Conservation (phyloP, 2,888 invertebrate genomes). For the Arenicola marina region DNA sequence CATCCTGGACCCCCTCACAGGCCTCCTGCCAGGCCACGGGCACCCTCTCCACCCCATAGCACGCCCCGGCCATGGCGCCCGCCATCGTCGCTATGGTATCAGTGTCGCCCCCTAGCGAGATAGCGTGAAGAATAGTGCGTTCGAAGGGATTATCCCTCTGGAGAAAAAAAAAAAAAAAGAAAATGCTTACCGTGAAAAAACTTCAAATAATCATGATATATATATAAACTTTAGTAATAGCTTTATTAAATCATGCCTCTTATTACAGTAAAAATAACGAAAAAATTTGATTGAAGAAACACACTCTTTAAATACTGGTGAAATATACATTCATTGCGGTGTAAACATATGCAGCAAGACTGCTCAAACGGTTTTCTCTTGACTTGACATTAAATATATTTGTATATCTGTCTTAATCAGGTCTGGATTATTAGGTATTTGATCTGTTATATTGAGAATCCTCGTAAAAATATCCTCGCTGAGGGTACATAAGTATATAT, state of each 20-base stretch:
- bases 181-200: neutral
- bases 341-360: no score
- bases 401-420: no score
- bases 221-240: neutral
- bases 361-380: no score
- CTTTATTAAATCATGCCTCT: neutral
- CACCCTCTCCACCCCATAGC: conserved; percentile 68
- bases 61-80: conserved; percentile 73
- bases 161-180: neutral
- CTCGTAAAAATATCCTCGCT: no score
- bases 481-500: no score
- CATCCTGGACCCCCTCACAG: conserved; percentile 68
- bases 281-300: no score
- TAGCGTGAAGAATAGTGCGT: conserved; percentile 72
- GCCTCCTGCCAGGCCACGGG: conserved; percentile 65
- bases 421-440: no score
- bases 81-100: conserved; percentile 80
- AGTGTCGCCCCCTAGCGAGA: conserved; percentile 76
- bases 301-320: no score
- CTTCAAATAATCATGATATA: neutral
- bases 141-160: conserved; percentile 61
- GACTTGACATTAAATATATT: no score
- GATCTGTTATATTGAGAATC: no score
- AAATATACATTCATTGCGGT: no score
- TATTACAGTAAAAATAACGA: no score